Base-by-base conservation (phyloP, 2,888 invertebrate genomes). In the Idaea biselata region DNA sequence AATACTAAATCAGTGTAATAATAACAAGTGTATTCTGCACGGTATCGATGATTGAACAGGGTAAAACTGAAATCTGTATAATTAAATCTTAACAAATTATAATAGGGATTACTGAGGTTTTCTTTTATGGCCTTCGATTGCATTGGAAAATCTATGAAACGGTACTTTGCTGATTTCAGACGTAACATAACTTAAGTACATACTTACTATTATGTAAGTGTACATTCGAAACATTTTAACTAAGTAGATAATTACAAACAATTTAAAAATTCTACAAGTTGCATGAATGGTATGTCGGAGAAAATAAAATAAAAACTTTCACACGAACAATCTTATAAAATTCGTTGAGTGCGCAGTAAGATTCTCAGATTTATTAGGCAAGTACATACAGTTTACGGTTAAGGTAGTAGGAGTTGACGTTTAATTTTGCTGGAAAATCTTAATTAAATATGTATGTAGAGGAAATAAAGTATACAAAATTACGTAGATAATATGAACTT, bases 251-350 rank as follows among this genome's bases (percentile, higher is more conserved):
- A 57, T n/a, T 57, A 57, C 31, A 53, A 8, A 53, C 53, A 17
- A 53, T 58, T 64, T 64, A 63, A 59, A 68, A 72, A 73, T 65
- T 69, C 64, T 63, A 59, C 58, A 59, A 72, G 69, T 65, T 65
- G 64, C 60, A 63, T 70, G 68, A 65, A 69, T 72, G 68, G 64
- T 69, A 72, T 68, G 67, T 60, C 67, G 69, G 73, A 70, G 76
- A 77, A 78, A 78, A 77, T 71, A 63, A 67, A 68, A 62, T 44
- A 44, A 44, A 44, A 75, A 76, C 78, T 79, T 79, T 79, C 79
- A 76, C 78, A 77, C 73, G 72, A 67, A 68, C 72, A 66, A 73
- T 72, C 68, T 63, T 32, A 58, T 69, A 70, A 73, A 75, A 72
- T 68, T 70, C 72, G 68, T 65, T 60, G 66, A 65, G 66, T 68